Percentiles rank a stretch among this genome's conserved stretches.
Conservation (phyloP, 2,113 vertebrate genomes). For the Machaerirhynchus nigripectus region DNA sequence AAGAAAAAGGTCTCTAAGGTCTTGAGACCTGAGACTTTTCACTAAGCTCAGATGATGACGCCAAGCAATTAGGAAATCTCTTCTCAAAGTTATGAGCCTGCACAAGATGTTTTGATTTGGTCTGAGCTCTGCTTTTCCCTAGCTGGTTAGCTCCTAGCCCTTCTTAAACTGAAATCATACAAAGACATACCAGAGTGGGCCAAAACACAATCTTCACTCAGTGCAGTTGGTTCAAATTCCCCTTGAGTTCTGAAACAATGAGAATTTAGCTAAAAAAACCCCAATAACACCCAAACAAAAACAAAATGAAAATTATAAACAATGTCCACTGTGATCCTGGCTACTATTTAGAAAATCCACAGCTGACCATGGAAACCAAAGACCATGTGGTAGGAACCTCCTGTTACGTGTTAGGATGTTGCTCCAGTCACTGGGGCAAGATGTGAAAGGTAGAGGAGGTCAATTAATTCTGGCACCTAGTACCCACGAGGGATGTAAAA, state of each 20-base stretch:
- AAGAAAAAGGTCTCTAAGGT: background rate
- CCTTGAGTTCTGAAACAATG: background rate
- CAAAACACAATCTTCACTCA: background rate
- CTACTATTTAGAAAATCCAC: background rate
- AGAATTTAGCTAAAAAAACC: background rate
- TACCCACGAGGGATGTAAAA: background rate
- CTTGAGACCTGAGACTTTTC: background rate
- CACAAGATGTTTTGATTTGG: background rate
- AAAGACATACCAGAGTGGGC: fast-evolving
- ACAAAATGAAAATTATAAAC: background rate
- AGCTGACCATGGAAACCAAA: background rate
- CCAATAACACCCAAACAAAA: background rate
- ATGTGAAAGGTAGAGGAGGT: background rate
- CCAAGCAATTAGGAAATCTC: background rate
- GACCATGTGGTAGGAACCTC: background rate
- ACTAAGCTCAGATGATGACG: background rate
- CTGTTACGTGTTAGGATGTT: background rate
- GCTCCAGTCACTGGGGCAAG: background rate
- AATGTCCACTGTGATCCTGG: background rate
- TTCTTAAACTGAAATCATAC: background rate
- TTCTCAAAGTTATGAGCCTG: background rate
- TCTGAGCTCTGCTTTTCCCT: background rate
- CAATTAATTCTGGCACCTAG: background rate
- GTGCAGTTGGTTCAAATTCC: background rate
- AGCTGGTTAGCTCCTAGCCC: background rate